phyloP scores from a whole-genome alignment of 2,797 vertebrate species.

The Mastacembelus armatus region DNA sequence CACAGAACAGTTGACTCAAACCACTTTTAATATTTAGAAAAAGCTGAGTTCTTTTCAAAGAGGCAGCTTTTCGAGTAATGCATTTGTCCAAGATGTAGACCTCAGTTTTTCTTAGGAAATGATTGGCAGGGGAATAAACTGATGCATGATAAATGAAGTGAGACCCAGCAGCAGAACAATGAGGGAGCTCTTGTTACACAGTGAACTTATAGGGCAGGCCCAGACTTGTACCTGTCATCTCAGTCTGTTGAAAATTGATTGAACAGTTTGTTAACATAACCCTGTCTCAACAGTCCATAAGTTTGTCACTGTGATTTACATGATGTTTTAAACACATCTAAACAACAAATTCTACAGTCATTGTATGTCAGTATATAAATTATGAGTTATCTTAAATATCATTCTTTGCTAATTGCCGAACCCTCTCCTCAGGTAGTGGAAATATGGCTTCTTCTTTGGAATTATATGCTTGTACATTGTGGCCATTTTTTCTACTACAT shows the following conservation, averaged over 20 bases:
- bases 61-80: background rate
- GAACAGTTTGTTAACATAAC: conserved; percentile 41
- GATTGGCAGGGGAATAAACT: conserved; percentile 46
- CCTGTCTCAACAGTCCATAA: conserved; percentile 24
- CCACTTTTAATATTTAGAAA: conserved; percentile 1
- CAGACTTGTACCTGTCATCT: conserved; percentile 70
- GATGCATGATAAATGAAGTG: conserved; percentile 42
- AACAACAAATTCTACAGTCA: background rate
- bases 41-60: background rate
- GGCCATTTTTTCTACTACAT: background rate
- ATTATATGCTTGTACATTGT: background rate
- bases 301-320: conserved; percentile 32
- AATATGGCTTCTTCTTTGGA: background rate
- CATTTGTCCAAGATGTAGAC: conserved; percentile 5
- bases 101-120: conserved; percentile 27
- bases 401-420: background rate
- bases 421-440: background rate
- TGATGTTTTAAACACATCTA: conserved; percentile 21
- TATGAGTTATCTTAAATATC: background rate
- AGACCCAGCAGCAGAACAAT: conserved; percentile 52
- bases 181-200: conserved; percentile 67
- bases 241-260: conserved; percentile 53
- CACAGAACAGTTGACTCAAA: background rate
- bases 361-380: background rate
- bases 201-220: conserved; percentile 66